A percentile compares a stretch with the other conserved stretches of the same genome.
phyloP scores from a whole-genome alignment of 1,140 invertebrate genomes.

The Lepidostoma basale region DNA sequence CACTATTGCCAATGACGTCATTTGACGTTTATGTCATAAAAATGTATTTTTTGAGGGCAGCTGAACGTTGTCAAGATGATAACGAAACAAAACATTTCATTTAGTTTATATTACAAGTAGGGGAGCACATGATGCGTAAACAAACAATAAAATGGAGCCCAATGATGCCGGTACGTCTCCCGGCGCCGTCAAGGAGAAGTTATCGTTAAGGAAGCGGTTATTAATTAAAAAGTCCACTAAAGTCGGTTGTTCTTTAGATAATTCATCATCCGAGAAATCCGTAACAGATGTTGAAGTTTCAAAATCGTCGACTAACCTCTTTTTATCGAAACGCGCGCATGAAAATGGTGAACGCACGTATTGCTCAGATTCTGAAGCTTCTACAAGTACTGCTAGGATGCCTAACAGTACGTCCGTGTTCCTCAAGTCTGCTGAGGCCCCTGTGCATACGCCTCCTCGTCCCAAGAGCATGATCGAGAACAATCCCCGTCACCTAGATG shows the following conservation, averaged over 20 bases:
- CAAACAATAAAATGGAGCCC: constrained; percentile 26
- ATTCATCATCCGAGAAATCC: constrained; percentile 57
- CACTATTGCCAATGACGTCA: constrained; percentile 13
- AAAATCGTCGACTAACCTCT: constrained; percentile 47
- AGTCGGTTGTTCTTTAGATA: constrained; percentile 59
- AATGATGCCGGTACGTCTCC: constrained; percentile 49
- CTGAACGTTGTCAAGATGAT: constrained; percentile 26
- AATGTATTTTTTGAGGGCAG: constrained; percentile 15
- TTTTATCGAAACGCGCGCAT: constrained; percentile 43
- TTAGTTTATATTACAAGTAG: constrained; percentile 16
- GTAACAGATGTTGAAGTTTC: constrained; percentile 53
- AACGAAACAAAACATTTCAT: constrained; percentile 15
- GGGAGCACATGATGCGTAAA: constrained; percentile 16
- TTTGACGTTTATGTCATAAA: constrained; percentile 18
- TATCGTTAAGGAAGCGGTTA: constrained; percentile 57
- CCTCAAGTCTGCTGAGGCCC: not conserved
- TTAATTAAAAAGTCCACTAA: constrained; percentile 60
- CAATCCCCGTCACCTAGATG: not conserved
- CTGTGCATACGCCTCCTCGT: not conserved
- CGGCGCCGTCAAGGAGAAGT: constrained; percentile 56
- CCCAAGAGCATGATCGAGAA: constrained; percentile 37
- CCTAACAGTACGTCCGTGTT: constrained; percentile 30
- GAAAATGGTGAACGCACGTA: constrained; percentile 47
- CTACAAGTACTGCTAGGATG: constrained; percentile 36
- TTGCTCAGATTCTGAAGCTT: constrained; percentile 47